These are phyloP conservation scores for Tridacna crocea DNA, from an alignment of 2,888 invertebrate species.

Conservation along the genomic window DNA sequence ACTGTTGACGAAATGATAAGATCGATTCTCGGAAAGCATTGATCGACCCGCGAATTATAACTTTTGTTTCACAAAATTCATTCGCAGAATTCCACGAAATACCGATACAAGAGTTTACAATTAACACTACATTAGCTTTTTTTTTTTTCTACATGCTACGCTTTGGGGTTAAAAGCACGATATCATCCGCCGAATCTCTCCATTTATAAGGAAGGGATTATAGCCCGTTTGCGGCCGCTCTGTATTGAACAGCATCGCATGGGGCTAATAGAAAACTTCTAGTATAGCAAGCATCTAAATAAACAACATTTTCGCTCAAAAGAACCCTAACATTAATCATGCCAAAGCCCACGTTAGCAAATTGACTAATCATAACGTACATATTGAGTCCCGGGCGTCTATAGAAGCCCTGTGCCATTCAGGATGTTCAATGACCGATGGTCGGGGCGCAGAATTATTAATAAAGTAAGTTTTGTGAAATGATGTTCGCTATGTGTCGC, in stretches of 20 bases:
- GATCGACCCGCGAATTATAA: too few relatives aligned
- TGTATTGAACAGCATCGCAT: slow-evolving; percentile 33
- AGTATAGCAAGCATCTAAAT: slow-evolving; percentile 45
- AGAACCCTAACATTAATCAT: slow-evolving; percentile 59
- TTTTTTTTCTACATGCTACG: too few relatives aligned
- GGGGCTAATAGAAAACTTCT: slow-evolving; percentile 51
- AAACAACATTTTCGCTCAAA: slow-evolving; percentile 55
- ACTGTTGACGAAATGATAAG: too few relatives aligned
- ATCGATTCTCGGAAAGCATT: too few relatives aligned
- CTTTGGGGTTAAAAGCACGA: too few relatives aligned
- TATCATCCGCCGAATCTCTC: too few relatives aligned
- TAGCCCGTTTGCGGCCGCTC: not conserved
- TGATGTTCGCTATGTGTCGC: slow-evolving; percentile 43
- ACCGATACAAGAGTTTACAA: too few relatives aligned
- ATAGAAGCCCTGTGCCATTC: slow-evolving; percentile 50
- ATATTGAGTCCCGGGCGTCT: slow-evolving; percentile 48
- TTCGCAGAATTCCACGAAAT: too few relatives aligned
- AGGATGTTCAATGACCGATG: slow-evolving; percentile 45
- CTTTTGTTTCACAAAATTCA: too few relatives aligned
- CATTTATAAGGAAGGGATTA: too few relatives aligned
- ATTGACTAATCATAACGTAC: slow-evolving; percentile 56
- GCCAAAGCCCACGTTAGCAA: slow-evolving; percentile 51
- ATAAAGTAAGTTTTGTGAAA: slow-evolving; percentile 55
- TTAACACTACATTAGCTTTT: too few relatives aligned
- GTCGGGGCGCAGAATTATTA: slow-evolving; percentile 38